Base-by-base conservation (phyloP, 2,113 vertebrate species). In the Hemichromis elongatus region DNA sequence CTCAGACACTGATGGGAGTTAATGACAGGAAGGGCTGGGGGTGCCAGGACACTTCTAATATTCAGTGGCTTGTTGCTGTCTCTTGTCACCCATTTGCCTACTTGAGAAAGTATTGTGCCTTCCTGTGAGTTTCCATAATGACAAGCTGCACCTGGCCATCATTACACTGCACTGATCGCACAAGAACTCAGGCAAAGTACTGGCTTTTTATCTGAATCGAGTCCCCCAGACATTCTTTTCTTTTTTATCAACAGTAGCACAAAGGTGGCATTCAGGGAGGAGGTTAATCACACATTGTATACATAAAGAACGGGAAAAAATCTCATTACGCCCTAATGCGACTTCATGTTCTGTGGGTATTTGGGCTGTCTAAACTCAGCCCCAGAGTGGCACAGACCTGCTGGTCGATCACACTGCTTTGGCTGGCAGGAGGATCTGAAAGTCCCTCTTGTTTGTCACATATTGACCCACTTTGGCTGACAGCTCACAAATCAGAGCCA, bases 391-490 rank as follows among this genome's bases (percentile, higher is more conserved):
- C 68, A 77, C 83, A 53, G 85, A 75, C 75, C 86, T 70, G 81
- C 77, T 86, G 89, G 92, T 86, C 47, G 30, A 82, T 92, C 89
- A 85, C 83, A 77, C 77, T 42, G 70, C 35, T 78, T 68, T 56
- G 80, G 70, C 87, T 91, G 91, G 82, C 88, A 88, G 26, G 16
- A 80, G 77, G 86, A 90, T 89, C 47, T 89, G 79, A 90, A 83
- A 88, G 87, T 89, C 90, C 87, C 88, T 88, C 84, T 85, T 92
- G 92, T 93, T 93, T 94, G 90, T 92, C 92, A 91, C 89, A 90
- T 92, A 94, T 92, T 94, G 93, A 93, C 94, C 92, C 86, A 94
- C 84, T 94, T 95, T 90, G 73, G 81, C 59, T 93, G 92, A 93
- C 92, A 90, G 80, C 92, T 91, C 86, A 77, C 81, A 91, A 92